Conservation (phyloP, 2,113 vertebrate genomes). For the Clarias batrachus region DNA sequence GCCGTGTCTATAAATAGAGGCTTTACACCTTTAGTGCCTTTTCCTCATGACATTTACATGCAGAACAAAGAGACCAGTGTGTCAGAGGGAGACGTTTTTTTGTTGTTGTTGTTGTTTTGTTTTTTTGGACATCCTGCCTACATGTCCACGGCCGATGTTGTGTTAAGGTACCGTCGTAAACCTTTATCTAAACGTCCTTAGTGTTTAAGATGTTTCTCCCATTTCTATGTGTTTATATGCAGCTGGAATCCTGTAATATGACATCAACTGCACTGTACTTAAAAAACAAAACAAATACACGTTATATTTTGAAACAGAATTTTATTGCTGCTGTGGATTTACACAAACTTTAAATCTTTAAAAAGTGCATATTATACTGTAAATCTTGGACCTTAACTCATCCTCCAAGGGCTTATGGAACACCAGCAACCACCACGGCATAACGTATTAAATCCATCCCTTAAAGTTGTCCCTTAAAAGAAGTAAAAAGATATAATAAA, state of each 20-base stretch:
- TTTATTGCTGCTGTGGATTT: constrained; percentile 1
- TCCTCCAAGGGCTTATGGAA: background rate
- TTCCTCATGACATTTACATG: background rate
- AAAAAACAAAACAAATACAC: background rate
- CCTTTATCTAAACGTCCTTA: background rate
- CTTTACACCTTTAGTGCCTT: background rate
- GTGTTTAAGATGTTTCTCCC: background rate
- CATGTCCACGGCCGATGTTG: background rate
- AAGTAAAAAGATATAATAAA: no score
- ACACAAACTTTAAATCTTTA: background rate
- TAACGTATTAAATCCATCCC: background rate
- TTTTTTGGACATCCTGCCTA: background rate
- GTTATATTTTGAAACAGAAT: background rate
- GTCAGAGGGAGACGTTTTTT: background rate
- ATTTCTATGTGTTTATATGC: background rate
- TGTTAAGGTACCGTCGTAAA: background rate
- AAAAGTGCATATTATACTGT: background rate
- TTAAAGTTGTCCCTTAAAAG: no score
- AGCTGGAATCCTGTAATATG: background rate
- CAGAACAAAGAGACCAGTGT: background rate
- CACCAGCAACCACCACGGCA: background rate
- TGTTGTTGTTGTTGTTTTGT: background rate
- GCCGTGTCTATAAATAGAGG: background rate
- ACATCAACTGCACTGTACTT: background rate
- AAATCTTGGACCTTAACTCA: background rate